These are phyloP conservation scores for Sinosuthora webbiana DNA, from an alignment of 2,113 vertebrate genomes.

Conservation along the genomic window DNA sequence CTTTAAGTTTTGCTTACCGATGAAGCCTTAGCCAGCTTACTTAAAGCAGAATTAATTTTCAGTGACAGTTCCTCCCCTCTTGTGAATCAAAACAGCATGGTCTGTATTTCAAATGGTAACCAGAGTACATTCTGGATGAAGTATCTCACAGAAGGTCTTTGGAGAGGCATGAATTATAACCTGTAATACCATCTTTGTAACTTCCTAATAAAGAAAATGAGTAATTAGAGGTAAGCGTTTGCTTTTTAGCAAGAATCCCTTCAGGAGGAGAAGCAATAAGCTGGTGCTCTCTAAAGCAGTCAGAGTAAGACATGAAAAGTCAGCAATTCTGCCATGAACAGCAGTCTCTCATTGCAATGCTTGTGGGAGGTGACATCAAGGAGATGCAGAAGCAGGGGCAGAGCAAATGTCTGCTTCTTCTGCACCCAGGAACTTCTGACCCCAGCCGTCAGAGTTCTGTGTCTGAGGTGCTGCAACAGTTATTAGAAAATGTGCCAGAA, in stretches of 20 bases:
- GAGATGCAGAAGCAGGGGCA: neutral
- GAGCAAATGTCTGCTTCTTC: neutral
- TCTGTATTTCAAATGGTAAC: constrained; percentile 16
- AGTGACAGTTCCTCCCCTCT: neutral
- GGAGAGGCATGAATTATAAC: neutral
- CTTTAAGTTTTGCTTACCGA: neutral
- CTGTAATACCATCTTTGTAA: neutral
- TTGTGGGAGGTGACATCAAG: neutral
- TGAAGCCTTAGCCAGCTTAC: neutral
- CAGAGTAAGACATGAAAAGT: neutral
- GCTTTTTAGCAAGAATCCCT: neutral
- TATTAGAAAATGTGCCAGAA: neutral
- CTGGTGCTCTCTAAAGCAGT: neutral
- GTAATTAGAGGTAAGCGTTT: neutral
- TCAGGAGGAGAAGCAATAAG: neutral
- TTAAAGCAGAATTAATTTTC: constrained; percentile 37
- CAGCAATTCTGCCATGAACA: neutral
- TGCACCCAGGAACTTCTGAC: neutral
- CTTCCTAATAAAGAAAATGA: neutral
- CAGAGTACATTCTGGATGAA: neutral
- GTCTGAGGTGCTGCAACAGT: neutral
- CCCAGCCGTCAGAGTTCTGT: neutral
- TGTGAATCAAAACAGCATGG: neutral
- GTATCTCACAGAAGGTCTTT: neutral
- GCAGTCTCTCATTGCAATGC: neutral